Conservation (phyloP, 2,888 invertebrate genomes). For the Salticus scenicus region DNA sequence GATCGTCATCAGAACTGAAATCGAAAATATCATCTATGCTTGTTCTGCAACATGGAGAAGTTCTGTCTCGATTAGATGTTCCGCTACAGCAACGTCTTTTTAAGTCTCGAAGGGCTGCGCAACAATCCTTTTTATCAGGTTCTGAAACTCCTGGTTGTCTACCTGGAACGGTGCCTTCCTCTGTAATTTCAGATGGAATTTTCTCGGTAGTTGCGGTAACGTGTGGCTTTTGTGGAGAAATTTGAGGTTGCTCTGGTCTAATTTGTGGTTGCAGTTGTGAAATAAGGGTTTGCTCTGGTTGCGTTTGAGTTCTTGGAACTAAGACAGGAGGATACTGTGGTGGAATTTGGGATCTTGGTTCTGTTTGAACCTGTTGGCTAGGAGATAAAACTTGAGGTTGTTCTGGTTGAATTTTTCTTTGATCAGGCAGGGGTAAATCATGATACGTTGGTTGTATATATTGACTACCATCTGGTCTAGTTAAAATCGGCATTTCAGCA, state of each 20-base stretch:
- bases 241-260: background rate
- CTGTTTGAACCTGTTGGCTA: no score
- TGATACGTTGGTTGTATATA: background rate
- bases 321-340: no score
- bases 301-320: no score
- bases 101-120: constrained; percentile 40
- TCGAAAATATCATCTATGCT: background rate
- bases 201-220: background rate
- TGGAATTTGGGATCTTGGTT: no score
- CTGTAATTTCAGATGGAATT: background rate
- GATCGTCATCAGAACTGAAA: constrained; percentile 41
- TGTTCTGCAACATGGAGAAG: constrained; percentile 23
- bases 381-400: background rate
- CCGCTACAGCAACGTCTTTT: constrained; percentile 46
- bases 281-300: background rate
- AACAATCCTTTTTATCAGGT: constrained; percentile 41
- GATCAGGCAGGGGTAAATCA: no score
- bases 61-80: background rate
- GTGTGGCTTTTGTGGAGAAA: background rate
- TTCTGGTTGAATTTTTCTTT: background rate
- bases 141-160: constrained; percentile 25
- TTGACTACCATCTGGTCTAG: background rate
- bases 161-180: background rate
- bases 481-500: background rate
- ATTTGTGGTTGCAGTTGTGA: background rate